A percentile compares a stretch with the other conserved stretches of the same genome.
Conservation (phyloP, 2,797 vertebrate genomes). For the Micrastur ruficollis region DNA sequence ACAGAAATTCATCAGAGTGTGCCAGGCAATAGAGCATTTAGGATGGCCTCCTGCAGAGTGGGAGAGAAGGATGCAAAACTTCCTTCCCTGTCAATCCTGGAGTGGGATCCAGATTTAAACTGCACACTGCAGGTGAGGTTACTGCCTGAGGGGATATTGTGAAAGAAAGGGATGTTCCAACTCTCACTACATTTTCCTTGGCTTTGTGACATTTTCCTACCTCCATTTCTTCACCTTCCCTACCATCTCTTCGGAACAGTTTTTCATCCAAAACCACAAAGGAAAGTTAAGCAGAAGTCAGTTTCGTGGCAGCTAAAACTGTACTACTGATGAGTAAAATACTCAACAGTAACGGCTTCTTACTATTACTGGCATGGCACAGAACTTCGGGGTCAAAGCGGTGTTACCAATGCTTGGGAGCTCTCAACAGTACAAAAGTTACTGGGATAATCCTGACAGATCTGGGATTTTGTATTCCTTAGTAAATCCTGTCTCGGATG, state of each 20-base stretch:
- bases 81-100: not conserved
- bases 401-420: not conserved
- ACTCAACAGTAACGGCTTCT: not conserved
- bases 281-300: not conserved
- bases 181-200: not conserved
- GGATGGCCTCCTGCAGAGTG: not conserved
- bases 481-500: slow-evolving; percentile 28
- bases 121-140: not conserved
- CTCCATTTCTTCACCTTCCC: not conserved
- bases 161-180: not conserved
- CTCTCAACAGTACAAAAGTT: not conserved
- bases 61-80: not conserved
- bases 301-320: not conserved
- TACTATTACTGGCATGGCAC: not conserved
- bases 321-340: not conserved
- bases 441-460: slow-evolving; percentile 6
- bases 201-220: not conserved
- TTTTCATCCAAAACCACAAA: not conserved
- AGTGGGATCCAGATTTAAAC: not conserved
- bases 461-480: not conserved
- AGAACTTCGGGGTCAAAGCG: not conserved
- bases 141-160: not conserved
- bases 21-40: not conserved
- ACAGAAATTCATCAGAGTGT: not conserved
- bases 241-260: not conserved